A percentile compares a stretch with the other conserved stretches of the same genome.
Conservation (phyloP, 1,140 invertebrate genomes). For the Apolygus lucorum region DNA sequence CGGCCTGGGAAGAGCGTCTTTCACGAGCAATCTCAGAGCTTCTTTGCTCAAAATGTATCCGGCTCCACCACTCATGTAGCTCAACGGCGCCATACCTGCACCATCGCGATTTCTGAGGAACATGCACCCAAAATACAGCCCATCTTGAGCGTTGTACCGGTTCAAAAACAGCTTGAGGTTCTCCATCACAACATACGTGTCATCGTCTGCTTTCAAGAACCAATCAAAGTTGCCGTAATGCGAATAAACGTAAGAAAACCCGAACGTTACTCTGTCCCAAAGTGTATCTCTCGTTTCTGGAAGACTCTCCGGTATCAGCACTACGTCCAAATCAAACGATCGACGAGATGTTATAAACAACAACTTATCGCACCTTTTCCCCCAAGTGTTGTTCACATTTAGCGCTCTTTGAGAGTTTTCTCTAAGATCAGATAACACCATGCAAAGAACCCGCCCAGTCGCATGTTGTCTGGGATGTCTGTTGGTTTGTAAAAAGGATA, state of each 20-base stretch:
- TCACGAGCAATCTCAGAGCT: not conserved
- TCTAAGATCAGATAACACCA: not conserved
- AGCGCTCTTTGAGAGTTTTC: not conserved
- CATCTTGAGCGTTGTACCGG: not conserved
- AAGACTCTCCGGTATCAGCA: not conserved
- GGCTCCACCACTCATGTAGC: not conserved
- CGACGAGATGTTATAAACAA: not conserved
- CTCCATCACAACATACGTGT: not conserved
- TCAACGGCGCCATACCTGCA: not conserved
- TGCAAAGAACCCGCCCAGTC: not conserved
- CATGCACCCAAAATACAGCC: not conserved
- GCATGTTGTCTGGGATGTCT: no score
- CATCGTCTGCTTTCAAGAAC: not conserved
- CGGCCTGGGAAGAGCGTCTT: not conserved
- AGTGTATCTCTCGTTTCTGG: not conserved
- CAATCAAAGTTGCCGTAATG: not conserved
- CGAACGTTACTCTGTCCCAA: not conserved
- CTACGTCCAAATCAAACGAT: not conserved
- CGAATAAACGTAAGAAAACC: not conserved
- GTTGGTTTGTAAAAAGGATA: no score
- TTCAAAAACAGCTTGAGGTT: not conserved
- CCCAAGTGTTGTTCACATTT: not conserved
- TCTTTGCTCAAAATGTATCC: not conserved
- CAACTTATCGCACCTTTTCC: not conserved
- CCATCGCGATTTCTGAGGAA: not conserved